Evolutionary conservation across 2,797 vertebrate genomes (phyloP), one percentile per base, ranked within the genome.

Genomic region (Pithecia hirsuta): DNA sequence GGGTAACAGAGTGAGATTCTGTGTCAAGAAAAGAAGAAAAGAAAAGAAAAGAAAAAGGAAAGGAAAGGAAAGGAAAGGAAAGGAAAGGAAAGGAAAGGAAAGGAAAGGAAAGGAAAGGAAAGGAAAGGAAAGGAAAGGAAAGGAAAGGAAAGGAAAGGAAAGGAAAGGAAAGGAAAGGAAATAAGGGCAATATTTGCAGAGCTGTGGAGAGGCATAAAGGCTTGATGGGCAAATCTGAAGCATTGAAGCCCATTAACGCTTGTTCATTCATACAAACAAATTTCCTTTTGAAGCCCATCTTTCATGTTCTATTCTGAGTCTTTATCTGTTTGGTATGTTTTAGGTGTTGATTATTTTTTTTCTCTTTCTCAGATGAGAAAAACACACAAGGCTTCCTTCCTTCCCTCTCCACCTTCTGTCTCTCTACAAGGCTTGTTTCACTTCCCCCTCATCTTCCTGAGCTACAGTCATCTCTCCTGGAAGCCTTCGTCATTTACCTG

Each of bases 191-290:
- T 17, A 19, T 19, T 19, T 48, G 61, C 48, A 20, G 46, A 79
- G 93, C 8, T 61, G 64, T 79, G 76, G 30, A 10, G 30, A 75
- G 50, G 22, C 14, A 2, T 1, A 7, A 44, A 48, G 64, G 4
- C 44, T 33, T 9, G 3, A 0, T 0, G 24, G 9, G n/a, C 4
- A 4, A 11, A 2, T 8, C 8, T 1, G 26, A 72, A 72, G 80
- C 7, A 59, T 0, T 0, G 78, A 74, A 76, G 14, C 36, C 75
- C 52, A 2, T 33, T 30, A 26, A 22, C 0, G 1, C 46, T 30
- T 44, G 15, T 8, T 91, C 74, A 4, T 80, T 48, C 92, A 67
- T 11, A 2, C 44, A 7, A 17, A 13, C 28, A 2, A n/a, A 70
- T 22, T 39, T 57, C n/a, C 87, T 72, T 83, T 80, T 19, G 57